Evolutionary conservation across 2,888 invertebrate species (phyloP).

Genomic region (Ommatoiulus sabulosus): DNA sequence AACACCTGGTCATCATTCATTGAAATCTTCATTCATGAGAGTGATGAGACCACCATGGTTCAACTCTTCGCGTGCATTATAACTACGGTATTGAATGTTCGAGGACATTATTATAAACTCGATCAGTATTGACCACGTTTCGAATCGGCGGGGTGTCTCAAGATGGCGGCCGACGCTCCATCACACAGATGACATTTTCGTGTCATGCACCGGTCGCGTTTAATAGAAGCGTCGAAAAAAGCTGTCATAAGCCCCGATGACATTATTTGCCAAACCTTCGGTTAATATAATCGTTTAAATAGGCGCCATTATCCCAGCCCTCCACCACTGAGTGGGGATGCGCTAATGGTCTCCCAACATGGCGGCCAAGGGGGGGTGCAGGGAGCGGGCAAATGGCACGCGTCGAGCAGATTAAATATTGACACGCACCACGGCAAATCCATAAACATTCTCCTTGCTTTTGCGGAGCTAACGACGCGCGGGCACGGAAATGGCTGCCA

Average conservation of each 20-base stretch:
- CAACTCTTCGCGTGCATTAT: no score
- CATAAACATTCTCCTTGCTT: slow-evolving; percentile 12
- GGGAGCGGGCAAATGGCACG: slow-evolving; percentile 39
- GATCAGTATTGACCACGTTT: neutral
- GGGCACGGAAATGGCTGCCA: slow-evolving; percentile 35
- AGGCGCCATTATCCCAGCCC: slow-evolving; percentile 36
- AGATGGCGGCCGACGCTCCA: neutral
- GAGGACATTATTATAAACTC: no score
- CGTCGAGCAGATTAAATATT: slow-evolving; percentile 40
- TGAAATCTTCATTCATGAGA: no score
- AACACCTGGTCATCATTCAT: neutral
- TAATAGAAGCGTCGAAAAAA: slow-evolving; percentile 1
- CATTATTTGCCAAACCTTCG: slow-evolving; percentile 26
- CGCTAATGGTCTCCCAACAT: slow-evolving; percentile 38
- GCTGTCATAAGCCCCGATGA: slow-evolving; percentile 36
- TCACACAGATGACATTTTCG: neutral
- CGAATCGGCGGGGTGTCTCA: neutral
- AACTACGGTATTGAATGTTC: no score
- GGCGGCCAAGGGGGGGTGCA: neutral
- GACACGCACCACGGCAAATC: slow-evolving; percentile 19
- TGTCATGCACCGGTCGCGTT: neutral
- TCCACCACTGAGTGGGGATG: slow-evolving; percentile 1
- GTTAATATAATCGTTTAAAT: slow-evolving; percentile 43
- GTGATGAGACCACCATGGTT: no score
- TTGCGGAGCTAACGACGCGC: neutral